A percentile compares a stretch with the other conserved stretches of the same genome.
phyloP scores from a whole-genome alignment of 2,113 vertebrate genomes.

The Eonycteris spelaea region DNA sequence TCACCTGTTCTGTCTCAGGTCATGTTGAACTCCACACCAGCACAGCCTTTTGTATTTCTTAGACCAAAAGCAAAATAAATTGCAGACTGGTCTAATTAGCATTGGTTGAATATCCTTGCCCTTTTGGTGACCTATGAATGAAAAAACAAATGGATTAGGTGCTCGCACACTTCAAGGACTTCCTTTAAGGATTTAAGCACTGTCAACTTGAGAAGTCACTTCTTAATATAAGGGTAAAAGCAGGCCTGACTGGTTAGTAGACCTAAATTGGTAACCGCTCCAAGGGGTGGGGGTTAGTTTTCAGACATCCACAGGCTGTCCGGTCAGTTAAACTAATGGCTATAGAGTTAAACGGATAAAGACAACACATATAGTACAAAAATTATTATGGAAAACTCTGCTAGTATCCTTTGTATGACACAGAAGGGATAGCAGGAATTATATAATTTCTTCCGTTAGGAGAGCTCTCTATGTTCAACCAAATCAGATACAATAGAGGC shows the following conservation, averaged over 20 bases:
- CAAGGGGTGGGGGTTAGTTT: background rate
- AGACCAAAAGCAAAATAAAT: conserved; percentile 88
- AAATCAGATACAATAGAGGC: background rate
- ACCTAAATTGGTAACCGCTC: background rate
- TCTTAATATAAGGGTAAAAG: background rate
- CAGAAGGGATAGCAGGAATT: background rate
- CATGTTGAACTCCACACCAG: conserved; percentile 83
- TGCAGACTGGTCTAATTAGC: conserved; percentile 85
- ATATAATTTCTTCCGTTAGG: background rate
- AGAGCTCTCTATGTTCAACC: background rate
- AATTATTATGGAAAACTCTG: background rate
- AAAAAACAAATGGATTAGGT: background rate
- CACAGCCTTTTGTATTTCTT: conserved; percentile 81
- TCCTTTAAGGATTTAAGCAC: background rate
- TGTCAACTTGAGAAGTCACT: background rate
- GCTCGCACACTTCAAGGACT: accelerated
- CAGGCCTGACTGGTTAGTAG: background rate
- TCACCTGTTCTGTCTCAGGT: conserved; percentile 75
- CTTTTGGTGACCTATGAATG: conserved; percentile 79
- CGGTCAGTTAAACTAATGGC: background rate
- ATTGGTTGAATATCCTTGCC: conserved; percentile 82
- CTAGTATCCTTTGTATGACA: background rate
- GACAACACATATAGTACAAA: background rate
- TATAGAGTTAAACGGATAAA: background rate
- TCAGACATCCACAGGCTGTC: background rate